phyloP scores from a whole-genome alignment of 2,113 vertebrate genomes.

The Zapornia atra region DNA sequence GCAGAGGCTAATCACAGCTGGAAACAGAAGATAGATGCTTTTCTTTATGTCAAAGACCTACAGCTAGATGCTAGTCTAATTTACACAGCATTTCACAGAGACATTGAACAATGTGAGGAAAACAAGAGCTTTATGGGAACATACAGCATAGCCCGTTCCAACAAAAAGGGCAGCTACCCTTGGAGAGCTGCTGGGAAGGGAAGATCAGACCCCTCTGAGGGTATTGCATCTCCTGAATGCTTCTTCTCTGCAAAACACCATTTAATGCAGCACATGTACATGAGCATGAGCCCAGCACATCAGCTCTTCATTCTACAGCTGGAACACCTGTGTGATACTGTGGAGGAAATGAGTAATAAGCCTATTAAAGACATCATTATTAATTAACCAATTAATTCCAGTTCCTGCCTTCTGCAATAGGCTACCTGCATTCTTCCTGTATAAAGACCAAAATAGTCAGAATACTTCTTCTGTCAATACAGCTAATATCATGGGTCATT shows the following conservation, averaged over 20 bases:
- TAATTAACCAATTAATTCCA: slow-evolving; percentile 22
- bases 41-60: background rate
- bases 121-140: too few species aligned
- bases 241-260: background rate
- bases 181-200: background rate
- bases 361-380: slow-evolving; percentile 22
- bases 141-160: background rate
- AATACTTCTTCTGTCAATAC: background rate
- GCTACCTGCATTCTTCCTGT: background rate
- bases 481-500: background rate
- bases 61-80: background rate
- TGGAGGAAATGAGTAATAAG: slow-evolving; percentile 15
- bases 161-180: background rate
- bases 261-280: background rate
- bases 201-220: background rate
- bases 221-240: fast-evolving
- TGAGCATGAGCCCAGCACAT: background rate
- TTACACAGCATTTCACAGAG: background rate
- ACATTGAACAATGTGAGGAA: background rate
- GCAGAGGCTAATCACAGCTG: background rate
- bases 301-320: background rate
- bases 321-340: background rate
- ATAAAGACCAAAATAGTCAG: background rate
- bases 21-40: background rate
- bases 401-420: background rate